These are phyloP conservation scores for Villa cingulata DNA, from an alignment of 2,888 invertebrate species.

Conservation along the genomic window DNA sequence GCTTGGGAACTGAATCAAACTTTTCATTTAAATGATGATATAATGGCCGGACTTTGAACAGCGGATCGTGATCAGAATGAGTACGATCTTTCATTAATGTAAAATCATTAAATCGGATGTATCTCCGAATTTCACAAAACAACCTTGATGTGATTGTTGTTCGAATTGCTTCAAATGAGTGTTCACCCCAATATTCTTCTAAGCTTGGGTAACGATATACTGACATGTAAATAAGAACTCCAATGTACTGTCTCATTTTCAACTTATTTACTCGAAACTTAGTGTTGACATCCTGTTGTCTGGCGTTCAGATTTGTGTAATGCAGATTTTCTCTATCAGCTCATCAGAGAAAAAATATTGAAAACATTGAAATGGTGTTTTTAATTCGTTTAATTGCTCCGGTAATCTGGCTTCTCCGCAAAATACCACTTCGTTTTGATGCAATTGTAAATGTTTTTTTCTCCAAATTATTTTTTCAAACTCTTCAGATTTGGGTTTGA, in stretches of 20 bases:
- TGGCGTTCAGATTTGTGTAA: too few relatives aligned
- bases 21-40: not conserved
- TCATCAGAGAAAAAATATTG: constrained; percentile 1
- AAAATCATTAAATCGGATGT: not conserved
- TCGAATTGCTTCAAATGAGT: too few relatives aligned
- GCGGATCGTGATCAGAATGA: not conserved
- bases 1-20: not conserved
- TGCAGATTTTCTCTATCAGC: not conserved
- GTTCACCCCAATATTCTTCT: too few relatives aligned
- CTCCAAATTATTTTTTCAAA: constrained; percentile 4
- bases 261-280: not conserved
- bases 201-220: too few relatives aligned
- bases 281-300: constrained; percentile 2
- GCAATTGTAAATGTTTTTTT: constrained; percentile 4
- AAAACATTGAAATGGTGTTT: too few relatives aligned
- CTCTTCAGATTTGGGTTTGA: constrained; percentile 3
- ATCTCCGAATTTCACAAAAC: constrained; percentile 1
- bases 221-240: not conserved
- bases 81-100: too few relatives aligned
- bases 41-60: not conserved
- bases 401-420: too few relatives aligned
- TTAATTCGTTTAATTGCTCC: too few relatives aligned
- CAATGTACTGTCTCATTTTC: not conserved
- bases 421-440: constrained; percentile 6
- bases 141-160: not conserved